Evolutionary conservation across 2,797 vertebrate genomes (phyloP).

Genomic region (Pyrrhura leucotis): DNA sequence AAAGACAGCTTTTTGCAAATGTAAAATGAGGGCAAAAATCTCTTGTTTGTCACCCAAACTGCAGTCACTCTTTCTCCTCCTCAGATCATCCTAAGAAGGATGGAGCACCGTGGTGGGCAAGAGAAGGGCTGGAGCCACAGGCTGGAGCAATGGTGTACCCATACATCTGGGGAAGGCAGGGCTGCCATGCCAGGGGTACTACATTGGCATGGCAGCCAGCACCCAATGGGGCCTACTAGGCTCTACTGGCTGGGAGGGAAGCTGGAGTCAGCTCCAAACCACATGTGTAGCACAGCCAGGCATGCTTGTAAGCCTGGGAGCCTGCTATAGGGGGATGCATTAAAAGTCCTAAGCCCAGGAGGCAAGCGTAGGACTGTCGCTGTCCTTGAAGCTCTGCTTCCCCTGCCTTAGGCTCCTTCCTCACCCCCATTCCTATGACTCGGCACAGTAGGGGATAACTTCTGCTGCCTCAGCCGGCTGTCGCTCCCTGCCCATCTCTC

Average conservation of each 20-base stretch:
- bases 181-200: not conserved
- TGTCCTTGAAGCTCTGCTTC: not conserved
- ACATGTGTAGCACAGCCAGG: not conserved
- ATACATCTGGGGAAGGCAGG: not conserved
- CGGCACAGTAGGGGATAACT: constrained; percentile 30
- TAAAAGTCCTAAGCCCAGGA: not conserved
- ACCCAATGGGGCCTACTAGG: fast-evolving
- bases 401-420: not conserved
- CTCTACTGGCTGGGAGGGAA: not conserved
- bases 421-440: constrained; percentile 52
- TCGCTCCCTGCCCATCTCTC: constrained; percentile 26
- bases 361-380: not conserved
- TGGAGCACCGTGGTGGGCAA: not conserved
- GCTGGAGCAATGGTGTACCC: not conserved
- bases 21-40: not conserved
- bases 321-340: not conserved
- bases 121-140: not conserved
- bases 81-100: fast-evolving
- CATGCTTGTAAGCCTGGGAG: fast-evolving
- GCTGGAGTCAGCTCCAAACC: not conserved
- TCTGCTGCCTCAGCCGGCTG: not conserved
- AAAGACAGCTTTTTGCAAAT: not conserved
- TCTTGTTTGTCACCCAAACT: not conserved
- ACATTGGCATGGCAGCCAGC: fast-evolving
- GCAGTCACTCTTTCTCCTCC: not conserved